Base-by-base conservation (phyloP, 2,113 vertebrate species). In the Sceloporus tristichus region DNA sequence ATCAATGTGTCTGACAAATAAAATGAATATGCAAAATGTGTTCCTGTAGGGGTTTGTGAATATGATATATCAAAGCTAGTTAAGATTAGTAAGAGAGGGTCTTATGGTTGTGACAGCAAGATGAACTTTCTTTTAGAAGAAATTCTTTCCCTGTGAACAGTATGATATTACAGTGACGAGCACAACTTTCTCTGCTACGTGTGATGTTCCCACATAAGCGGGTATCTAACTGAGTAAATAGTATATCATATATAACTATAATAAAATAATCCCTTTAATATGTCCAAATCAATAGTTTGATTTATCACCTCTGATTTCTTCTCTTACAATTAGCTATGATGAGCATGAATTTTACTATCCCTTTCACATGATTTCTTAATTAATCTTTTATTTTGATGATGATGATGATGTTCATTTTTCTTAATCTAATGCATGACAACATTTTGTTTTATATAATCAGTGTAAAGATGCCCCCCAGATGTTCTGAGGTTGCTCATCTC, bases 201-300 rank as follows among this genome's bases (percentile, higher is more conserved):
- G 65, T 13, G 73, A 5, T 54, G 9, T 56, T 7, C 48, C 92
- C 56, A 5, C 18, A 90, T 59, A 66, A 40, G 9, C 25, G 18
- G 29, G 10, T 65, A 87, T 38, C 4, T 80, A 87, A 29, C 3
- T 75, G 86, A 38, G 21, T 78, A 88, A 88, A 84, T 91, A 85
- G 73, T 79, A 87, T 84, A 90, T 25, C 73, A n/a, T 25, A 1
- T 78, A 9, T 68, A 84, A 85, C 40, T 62, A 62, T 18, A 62
- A 62, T 11, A 84, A 84, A 80, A 56, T 27, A 3, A 82, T 82
- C 53, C 29, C 27, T 56, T 79, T 68, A 82, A 68, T 68, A 82
- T 68, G 48, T 68, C 7, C 62, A 82, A 29, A 68, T 82, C 68
- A 82, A 82, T 82, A 21, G 59, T 14, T 62, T 62, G 13, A 48